These are phyloP conservation scores for Xanthorhoe spadicearia DNA, from an alignment of 2,888 invertebrate genomes.

Conservation along the genomic window DNA sequence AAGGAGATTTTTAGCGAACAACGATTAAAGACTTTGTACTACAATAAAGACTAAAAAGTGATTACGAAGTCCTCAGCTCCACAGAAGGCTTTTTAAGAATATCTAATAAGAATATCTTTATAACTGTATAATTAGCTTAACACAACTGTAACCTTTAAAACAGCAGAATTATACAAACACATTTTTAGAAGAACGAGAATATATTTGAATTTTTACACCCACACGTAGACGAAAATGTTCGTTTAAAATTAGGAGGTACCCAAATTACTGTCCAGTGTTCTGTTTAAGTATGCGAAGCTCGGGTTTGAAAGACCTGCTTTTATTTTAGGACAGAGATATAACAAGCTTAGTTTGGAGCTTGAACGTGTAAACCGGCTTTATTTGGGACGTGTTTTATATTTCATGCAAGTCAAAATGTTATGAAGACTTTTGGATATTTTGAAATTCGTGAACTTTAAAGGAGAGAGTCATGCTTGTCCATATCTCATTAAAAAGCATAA, in stretches of 20 bases:
- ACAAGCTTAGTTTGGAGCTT: slow-evolving; percentile 22
- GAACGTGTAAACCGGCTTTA: slow-evolving; percentile 25
- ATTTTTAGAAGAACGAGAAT: neutral
- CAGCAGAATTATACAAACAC: neutral
- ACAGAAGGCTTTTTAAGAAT: neutral
- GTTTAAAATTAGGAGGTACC: slow-evolving; percentile 8
- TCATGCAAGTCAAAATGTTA: slow-evolving; percentile 19
- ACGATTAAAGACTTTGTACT: too few species aligned
- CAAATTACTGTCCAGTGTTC: slow-evolving; percentile 13
- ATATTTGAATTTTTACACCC: slow-evolving; percentile 7
- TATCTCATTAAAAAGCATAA: too few species aligned
- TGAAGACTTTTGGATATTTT: neutral
- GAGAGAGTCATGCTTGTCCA: neutral
- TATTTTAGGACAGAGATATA: slow-evolving; percentile 19
- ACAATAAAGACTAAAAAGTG: too few species aligned
- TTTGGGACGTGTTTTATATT: slow-evolving; percentile 28
- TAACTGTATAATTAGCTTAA: neutral
- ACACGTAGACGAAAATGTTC: slow-evolving; percentile 3
- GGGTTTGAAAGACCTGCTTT: slow-evolving; percentile 21
- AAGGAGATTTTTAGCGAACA: too few species aligned
- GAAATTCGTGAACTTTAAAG: neutral
- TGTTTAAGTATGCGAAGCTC: slow-evolving; percentile 24
- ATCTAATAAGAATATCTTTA: too few species aligned
- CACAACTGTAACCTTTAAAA: neutral
- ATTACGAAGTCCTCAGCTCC: too few species aligned